A percentile compares a stretch with the other conserved stretches of the same genome.
Conservation (phyloP, 2,797 vertebrate genomes). For the Silurus lanzhouensis region DNA sequence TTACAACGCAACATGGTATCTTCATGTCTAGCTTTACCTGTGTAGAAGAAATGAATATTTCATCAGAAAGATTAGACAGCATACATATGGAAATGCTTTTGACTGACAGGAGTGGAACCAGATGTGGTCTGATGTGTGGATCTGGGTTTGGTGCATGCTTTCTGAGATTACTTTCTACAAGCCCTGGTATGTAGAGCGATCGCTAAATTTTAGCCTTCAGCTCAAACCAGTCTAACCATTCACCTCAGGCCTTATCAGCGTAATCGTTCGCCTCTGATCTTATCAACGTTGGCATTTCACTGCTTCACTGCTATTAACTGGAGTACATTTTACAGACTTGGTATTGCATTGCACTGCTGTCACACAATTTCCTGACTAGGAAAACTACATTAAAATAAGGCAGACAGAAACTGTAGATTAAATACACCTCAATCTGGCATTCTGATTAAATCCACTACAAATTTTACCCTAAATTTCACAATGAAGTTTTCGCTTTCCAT, state of each 20-base stretch:
- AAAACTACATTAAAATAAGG: background rate
- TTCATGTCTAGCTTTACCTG: background rate
- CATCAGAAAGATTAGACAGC: no score
- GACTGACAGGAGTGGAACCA: background rate
- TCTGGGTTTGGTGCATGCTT: background rate
- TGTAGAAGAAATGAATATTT: background rate
- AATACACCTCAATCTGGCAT: background rate
- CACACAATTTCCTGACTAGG: background rate
- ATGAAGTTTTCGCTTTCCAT: background rate
- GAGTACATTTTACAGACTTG: no score
- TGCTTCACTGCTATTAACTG: no score
- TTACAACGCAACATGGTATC: background rate
- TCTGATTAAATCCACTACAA: background rate
- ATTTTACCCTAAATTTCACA: background rate
- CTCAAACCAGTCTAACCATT: background rate
- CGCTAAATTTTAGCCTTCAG: background rate
- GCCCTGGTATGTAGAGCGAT: background rate
- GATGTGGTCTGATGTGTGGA: background rate
- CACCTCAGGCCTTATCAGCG: no score
- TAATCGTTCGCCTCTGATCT: no score
- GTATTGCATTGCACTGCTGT: background rate
- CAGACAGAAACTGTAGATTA: background rate
- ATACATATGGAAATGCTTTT: no score
- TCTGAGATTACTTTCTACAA: background rate
- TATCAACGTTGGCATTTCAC: no score